A percentile compares a stretch with the other conserved stretches of the same genome.
phyloP scores from a whole-genome alignment of 2,888 invertebrate species.

The Yponomeuta cagnagella region DNA sequence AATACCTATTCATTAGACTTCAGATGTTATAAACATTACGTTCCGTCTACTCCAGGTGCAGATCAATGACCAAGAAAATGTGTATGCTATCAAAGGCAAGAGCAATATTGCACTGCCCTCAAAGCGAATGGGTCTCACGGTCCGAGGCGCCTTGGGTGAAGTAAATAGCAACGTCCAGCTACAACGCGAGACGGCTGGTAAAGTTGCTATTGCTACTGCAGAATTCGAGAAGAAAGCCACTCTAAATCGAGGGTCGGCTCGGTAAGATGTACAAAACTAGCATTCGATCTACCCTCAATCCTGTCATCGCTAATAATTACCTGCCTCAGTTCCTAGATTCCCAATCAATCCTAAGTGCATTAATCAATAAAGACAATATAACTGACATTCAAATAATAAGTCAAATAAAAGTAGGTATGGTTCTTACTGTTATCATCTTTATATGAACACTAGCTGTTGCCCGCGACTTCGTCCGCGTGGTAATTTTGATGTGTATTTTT shows the following conservation, averaged over 20 bases:
- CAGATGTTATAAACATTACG: background rate
- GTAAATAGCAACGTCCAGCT: conserved; percentile 55
- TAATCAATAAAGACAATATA: too few species aligned
- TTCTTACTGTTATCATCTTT: too few species aligned
- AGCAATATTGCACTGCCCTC: conserved; percentile 36
- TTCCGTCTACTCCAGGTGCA: conserved; percentile 30
- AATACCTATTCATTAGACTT: too few species aligned
- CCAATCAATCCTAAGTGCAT: too few species aligned
- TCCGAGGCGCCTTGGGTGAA: conserved; percentile 62
- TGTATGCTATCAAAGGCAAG: conserved; percentile 47
- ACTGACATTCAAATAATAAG: too few species aligned
- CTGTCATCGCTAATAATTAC: background rate
- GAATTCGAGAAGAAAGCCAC: conserved; percentile 59
- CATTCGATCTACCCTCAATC: conserved; percentile 26
- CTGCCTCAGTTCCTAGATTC: too few species aligned
- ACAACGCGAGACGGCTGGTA: conserved; percentile 46
- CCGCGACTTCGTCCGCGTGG: too few species aligned
- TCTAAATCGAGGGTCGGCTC: conserved; percentile 31
- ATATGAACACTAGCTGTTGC: too few species aligned
- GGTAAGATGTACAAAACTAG: conserved; percentile 31
- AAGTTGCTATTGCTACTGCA: conserved; percentile 47
- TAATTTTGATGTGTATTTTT: too few species aligned
- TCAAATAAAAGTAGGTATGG: too few species aligned
- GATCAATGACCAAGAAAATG: conserved; percentile 61
- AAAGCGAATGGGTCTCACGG: conserved; percentile 46